Evolutionary conservation across 2,888 invertebrate genomes (phyloP), one percentile per base, ranked within the genome.

Genomic region (Sesamia inferens): DNA sequence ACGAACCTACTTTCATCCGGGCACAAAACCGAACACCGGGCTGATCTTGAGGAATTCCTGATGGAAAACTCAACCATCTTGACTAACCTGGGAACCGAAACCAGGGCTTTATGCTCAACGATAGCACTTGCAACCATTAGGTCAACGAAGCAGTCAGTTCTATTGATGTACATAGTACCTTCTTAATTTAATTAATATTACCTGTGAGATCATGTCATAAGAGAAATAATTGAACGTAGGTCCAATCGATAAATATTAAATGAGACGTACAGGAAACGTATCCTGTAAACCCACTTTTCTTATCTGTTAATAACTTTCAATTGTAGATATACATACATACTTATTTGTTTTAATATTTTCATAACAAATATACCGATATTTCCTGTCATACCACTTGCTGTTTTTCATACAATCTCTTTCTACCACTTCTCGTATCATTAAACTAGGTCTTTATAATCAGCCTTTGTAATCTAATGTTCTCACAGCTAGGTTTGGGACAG

Each of bases 281-380:
- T 75, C 75, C 77, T 69, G 75, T 13, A 77, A 62, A 69, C 78
- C 71, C 47, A 77, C 78, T 44, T 77, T 42, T 48, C 16, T 16
- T 77, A 76, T 76, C 78, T 62, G 24, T 76, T 51, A 68, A 74
- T 76, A n/a, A 76, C 48, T 62, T 77, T 55, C 42, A 77, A 77
- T 77, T 75, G 48, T 22, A 62, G 19, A 62, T 51, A 51, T 10
- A 48, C 31, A 31, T 31, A 31, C 31, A 2, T 31, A 31, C 31
- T 3, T 31, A 31, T 57, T n/a, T 61, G 54, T 76, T 51, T 51
- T 58, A 31, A 16, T 65, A 55, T 65, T 31, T 65, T 55, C 55
- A 31, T 65, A 55, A 54, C 54, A 31, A 65, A 54, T 31, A n/a
- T 10, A 14, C n/a, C 14, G 31, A 51, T 51, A 13, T 58, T 57